Percentiles rank a stretch among this genome's conserved stretches.
Conservation (phyloP, 2,888 invertebrate genomes). For the Chymomyza fuscimana region DNA sequence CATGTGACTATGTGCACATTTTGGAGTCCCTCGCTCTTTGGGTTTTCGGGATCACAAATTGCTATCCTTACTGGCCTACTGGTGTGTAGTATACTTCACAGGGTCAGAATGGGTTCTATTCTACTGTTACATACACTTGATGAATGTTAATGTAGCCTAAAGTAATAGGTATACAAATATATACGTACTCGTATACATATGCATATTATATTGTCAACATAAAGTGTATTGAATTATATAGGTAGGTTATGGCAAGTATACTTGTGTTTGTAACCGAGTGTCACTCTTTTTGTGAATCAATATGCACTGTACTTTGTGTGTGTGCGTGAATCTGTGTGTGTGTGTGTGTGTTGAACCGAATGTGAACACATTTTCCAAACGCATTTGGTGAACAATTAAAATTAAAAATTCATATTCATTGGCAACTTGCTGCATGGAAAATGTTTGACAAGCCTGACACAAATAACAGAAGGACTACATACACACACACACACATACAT, state of each 20-base stretch:
- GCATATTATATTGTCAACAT: conserved; percentile 16
- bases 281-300: not conserved
- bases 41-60: no score
- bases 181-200: not conserved
- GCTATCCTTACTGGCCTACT: no score
- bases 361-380: conserved; percentile 61
- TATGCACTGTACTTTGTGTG: conserved; percentile 10
- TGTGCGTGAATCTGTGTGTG: conserved; percentile 10
- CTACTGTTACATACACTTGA: no score
- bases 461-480: conserved; percentile 52
- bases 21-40: no score
- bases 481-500: conserved; percentile 20
- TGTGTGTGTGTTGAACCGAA: conserved; percentile 19
- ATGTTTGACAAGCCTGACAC: conserved; percentile 69
- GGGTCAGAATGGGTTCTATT: no score
- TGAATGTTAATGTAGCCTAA: no score
- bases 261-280: not conserved
- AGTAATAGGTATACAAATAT: no score
- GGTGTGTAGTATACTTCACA: no score
- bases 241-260: conserved; percentile 8
- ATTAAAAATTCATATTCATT: conserved; percentile 67
- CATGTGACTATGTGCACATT: no score
- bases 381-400: conserved; percentile 70
- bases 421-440: conserved; percentile 49
- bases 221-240: conserved; percentile 44